Conservation (phyloP, 1,140 invertebrate genomes). For the Trinorchestia longiramus region DNA sequence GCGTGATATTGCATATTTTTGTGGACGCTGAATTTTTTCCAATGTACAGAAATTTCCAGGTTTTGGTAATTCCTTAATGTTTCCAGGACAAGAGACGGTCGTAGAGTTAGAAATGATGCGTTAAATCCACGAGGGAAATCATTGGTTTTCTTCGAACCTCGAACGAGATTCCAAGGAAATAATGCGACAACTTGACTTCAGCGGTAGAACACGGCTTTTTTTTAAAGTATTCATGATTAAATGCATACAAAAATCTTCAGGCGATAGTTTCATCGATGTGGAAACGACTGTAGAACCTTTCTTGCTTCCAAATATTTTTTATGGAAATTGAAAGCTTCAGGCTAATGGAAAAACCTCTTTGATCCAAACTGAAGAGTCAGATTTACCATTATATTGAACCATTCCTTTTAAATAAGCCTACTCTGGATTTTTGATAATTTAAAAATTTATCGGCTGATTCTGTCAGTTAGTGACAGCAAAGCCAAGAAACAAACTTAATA, state of each 20-base stretch:
- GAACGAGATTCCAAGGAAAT: background rate
- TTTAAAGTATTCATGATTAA: background rate
- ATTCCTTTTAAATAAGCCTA: no score
- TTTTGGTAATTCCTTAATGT: background rate
- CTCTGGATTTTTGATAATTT: no score
- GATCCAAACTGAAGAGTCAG: no score
- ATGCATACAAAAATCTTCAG: background rate
- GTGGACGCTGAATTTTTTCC: no score
- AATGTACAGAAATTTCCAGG: background rate
- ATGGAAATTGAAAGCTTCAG: background rate
- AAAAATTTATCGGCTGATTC: no score
- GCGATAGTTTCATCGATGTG: background rate
- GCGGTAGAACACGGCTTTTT: background rate
- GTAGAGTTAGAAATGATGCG: background rate
- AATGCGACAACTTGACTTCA: background rate
- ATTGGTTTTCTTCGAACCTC: background rate
- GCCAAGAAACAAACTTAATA: no score
- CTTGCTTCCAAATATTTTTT: no score
- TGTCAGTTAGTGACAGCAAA: no score
- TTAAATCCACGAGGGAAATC: background rate
- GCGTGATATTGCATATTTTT: background rate
- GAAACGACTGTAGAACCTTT: background rate
- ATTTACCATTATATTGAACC: no score
- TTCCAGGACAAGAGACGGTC: background rate
- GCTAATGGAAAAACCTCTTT: background rate